phyloP scores from a whole-genome alignment of 2,888 invertebrate species.

The Tanytarsus gracilentus region DNA sequence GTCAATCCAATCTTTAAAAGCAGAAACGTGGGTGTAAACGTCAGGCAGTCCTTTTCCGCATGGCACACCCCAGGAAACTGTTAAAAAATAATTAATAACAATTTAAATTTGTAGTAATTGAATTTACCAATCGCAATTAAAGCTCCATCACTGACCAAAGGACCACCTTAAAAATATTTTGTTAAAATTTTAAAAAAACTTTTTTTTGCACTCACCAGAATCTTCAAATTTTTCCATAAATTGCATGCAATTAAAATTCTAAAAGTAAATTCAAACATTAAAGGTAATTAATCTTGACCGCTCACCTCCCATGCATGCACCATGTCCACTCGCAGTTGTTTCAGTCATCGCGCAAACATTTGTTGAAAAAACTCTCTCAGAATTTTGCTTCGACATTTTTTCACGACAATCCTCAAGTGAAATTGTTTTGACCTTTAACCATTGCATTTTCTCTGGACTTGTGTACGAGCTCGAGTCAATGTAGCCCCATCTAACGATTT shows the following conservation, averaged over 20 bases:
- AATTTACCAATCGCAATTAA: not conserved
- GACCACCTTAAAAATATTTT: not conserved
- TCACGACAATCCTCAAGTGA: not conserved
- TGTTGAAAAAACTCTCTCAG: conserved; percentile 5
- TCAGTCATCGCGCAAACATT: not conserved
- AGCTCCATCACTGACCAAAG: not conserved
- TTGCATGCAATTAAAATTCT: not conserved
- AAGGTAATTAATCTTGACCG: not conserved
- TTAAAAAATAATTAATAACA: too few species aligned
- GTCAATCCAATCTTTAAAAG: conserved; percentile 15
- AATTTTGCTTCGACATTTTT: not conserved
- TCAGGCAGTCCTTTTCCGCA: conserved; percentile 1
- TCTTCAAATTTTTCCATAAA: not conserved
- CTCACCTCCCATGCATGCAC: conserved; percentile 10
- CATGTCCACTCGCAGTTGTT: not conserved
- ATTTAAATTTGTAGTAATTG: too few species aligned
- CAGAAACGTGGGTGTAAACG: not conserved
- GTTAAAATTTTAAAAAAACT: not conserved
- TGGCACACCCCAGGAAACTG: conserved; percentile 17
- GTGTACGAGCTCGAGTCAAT: not conserved
- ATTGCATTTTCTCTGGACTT: not conserved
- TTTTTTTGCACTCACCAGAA: not conserved
- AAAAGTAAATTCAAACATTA: not conserved
- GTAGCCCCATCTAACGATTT: conserved; percentile 11
- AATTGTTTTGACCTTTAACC: not conserved